Base-by-base conservation (phyloP, 2,888 invertebrate species). In the Adela reaumurella region DNA sequence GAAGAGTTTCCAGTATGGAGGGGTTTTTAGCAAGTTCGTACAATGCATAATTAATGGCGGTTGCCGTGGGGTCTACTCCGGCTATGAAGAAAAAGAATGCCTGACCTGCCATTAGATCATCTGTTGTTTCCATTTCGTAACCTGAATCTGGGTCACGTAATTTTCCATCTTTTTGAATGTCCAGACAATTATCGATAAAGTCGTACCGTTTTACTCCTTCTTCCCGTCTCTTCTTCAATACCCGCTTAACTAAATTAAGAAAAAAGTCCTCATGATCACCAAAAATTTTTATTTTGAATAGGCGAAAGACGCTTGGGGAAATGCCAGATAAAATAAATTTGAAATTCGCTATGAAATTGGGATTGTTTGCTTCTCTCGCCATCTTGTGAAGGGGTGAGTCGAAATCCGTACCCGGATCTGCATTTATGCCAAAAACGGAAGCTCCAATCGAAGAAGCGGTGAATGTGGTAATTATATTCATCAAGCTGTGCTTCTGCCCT, bases 11-110 rank as follows among this genome's bases (percentile, higher is more conserved):
- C 11, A 68, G 61, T 6, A 68, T 54, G 8, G 68, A 62, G 5
- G 67, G 63, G 51, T 70, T 55, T 29, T 59, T 56, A 2, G 73
- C 73, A 0, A 77, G 55, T 56, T 69, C 65, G 19, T 66, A 58
- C 2, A 70, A 52, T 1, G 62, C 56, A 16, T 58, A 60, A 49
- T 63, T 65, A 50, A 74, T 61, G 1, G 62, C 58, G 3, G 64
- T 59, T 0, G 74, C 68, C 2, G 66, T 62, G 1, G 74, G 68
- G 43, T 74, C 74, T 2, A 69, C 68, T 0, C 76, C 77, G 20
- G 72, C 76, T 28, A 60, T 55, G 35, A 76, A 76, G 50, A 79
- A 79, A 52, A 77, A 67, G 47, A 79, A 73, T 0, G 73, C 71
- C 55, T 79, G 77, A 2, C 74, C 70, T 2, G 72, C 68, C 19